Evolutionary conservation across 35 echinoderm and acorn worm genomes (phyloP).

Genomic region (Lytechinus pictus): DNA sequence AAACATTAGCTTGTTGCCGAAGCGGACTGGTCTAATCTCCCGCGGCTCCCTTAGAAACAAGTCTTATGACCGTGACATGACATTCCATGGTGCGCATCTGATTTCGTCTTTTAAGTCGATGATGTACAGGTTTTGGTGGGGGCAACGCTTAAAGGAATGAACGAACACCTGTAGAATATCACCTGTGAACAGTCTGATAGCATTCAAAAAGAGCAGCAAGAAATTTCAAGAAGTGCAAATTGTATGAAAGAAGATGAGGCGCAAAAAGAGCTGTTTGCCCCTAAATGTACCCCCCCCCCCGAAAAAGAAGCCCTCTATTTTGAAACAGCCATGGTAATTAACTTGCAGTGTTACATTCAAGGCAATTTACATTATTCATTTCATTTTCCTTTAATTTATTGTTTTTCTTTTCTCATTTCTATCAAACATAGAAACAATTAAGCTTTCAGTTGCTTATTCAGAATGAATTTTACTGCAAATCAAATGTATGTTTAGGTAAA

Average conservation of each 20-base stretch:
- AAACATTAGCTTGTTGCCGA: background rate
- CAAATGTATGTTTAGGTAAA: background rate
- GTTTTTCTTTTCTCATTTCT: background rate
- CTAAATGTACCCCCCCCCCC: too few species aligned
- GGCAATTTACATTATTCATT: too few species aligned
- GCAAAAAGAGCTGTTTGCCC: too few species aligned
- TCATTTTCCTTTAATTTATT: background rate
- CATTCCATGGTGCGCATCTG: slow-evolving; percentile 44
- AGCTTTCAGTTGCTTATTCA: background rate
- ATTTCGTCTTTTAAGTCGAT: slow-evolving; percentile 43
- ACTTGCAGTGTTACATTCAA: too few species aligned
- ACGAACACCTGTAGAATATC: slow-evolving; percentile 29
- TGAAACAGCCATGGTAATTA: too few species aligned
- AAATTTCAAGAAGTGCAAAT: too few species aligned
- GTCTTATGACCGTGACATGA: slow-evolving; percentile 52
- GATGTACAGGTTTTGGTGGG: slow-evolving; percentile 46
- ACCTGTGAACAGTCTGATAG: background rate
- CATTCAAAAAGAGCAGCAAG: too few species aligned
- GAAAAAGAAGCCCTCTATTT: too few species aligned
- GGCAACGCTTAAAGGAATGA: slow-evolving; percentile 34
- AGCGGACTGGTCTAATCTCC: slow-evolving; percentile 27
- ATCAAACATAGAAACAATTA: background rate
- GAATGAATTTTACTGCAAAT: background rate
- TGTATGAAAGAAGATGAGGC: too few species aligned
- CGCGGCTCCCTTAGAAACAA: slow-evolving; percentile 41